Conservation (phyloP, 2,888 invertebrate species). For the Tetranychus truncatus region DNA sequence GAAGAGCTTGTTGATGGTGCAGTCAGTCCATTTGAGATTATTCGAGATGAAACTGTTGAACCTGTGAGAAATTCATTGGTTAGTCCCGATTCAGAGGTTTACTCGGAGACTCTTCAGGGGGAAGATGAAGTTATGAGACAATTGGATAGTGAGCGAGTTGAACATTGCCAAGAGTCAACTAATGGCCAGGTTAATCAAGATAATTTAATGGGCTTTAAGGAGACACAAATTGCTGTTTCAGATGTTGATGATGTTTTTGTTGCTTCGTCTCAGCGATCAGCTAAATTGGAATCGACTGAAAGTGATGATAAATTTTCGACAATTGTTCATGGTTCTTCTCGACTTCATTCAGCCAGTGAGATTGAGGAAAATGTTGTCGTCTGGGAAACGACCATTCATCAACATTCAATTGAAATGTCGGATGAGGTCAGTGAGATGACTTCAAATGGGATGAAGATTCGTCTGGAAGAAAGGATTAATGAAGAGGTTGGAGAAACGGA, state of each 20-base stretch:
- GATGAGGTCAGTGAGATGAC: constrained; percentile 6
- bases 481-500: background rate
- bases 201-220: background rate
- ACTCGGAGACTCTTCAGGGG: constrained; percentile 17
- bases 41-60: constrained; percentile 8
- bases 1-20: constrained; percentile 1
- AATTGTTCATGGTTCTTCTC: background rate
- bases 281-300: background rate
- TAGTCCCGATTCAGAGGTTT: background rate
- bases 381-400: background rate
- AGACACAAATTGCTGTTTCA: constrained; percentile 4
- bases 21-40: constrained; percentile 18
- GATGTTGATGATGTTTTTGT: constrained; percentile 4
- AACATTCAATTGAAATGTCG: background rate
- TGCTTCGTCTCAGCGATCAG: background rate
- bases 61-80: background rate
- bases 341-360: background rate
- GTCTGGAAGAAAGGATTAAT: background rate
- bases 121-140: background rate
- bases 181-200: background rate
- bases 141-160: background rate
- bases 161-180: constrained; percentile 19
- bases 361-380: background rate
- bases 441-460: background rate
- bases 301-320: background rate